These are phyloP conservation scores for Capitulum mitella DNA, from an alignment of 2,888 invertebrate genomes.

Conservation along the genomic window DNA sequence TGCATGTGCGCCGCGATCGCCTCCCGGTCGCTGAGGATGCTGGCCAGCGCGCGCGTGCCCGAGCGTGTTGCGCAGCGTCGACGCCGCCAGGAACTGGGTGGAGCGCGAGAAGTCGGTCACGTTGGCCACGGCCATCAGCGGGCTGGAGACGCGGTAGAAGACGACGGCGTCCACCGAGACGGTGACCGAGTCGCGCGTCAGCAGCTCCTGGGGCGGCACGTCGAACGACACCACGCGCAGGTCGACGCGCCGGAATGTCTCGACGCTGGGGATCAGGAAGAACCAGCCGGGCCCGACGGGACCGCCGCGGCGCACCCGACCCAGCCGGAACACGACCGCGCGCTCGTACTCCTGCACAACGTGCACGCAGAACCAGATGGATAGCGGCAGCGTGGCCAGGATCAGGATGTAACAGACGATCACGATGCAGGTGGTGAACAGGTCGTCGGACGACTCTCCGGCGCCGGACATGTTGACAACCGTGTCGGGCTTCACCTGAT, in stretches of 20 bases:
- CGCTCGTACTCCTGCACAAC: slow-evolving; percentile 50
- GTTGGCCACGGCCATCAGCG: background rate
- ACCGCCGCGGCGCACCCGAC: slow-evolving; percentile 48
- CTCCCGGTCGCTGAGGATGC: slow-evolving; percentile 84
- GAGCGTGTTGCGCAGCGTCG: slow-evolving; percentile 80
- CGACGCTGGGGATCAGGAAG: slow-evolving; percentile 56
- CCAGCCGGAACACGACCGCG: slow-evolving; percentile 49
- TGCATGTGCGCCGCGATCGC: slow-evolving; percentile 88
- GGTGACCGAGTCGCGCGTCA: slow-evolving; percentile 33
- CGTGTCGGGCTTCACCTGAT: background rate
- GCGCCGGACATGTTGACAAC: background rate
- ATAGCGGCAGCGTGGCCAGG: slow-evolving; percentile 14
- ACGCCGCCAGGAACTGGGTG: slow-evolving; percentile 71
- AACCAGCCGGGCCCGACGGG: slow-evolving; percentile 53
- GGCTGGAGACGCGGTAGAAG: slow-evolving; percentile 28
- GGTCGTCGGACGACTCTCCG: background rate
- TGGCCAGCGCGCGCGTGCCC: slow-evolving; percentile 83
- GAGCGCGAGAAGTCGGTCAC: slow-evolving; percentile 51
- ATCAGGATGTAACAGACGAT: slow-evolving; percentile 10
- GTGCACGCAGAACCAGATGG: slow-evolving; percentile 37
- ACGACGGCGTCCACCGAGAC: slow-evolving; percentile 31
- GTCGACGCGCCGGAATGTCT: slow-evolving; percentile 52
- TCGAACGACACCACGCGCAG: slow-evolving; percentile 55
- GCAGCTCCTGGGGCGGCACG: slow-evolving; percentile 56
- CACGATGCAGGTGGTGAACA: slow-evolving; percentile 24